Evolutionary conservation across 2,113 vertebrate species (phyloP), one percentile per base, ranked within the genome.

Genomic region (Hippocampus abdominalis): DNA sequence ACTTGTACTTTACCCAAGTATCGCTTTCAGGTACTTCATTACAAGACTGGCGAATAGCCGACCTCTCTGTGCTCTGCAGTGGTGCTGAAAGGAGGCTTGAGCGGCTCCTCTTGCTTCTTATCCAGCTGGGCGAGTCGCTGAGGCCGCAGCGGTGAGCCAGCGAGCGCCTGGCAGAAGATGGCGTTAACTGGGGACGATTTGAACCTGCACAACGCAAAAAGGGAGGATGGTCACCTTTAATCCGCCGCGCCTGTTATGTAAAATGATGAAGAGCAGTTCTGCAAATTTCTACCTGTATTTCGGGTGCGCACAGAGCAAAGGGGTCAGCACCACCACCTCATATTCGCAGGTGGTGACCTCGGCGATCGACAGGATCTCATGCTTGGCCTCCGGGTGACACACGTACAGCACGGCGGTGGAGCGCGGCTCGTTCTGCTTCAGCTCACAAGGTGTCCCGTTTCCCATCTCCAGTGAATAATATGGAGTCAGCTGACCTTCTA

Each of bases 341-440:
- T 99, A 99, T 91, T 98, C 95, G 81, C 98, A 99, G 71, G 95
- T 98, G 13, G 94, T 96, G 73, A 99, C 93, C 90, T 99, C 98
- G 8, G 97, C 96, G 1, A 98, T 93, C 0, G 97, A 99, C 60
- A 98, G 89, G 85, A 99, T 97, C 90, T 99, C 98, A 1, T 99
- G 96, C 79, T 98, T 98, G 71, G 98, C 96, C 81, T 98, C 97
- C 0, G 97, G 98, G 59, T 99, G 96, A 78, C 98, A 99, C 80
- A 99, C 94, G 36, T 99, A 99, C 90, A 99, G 90, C 63, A 99
- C 92, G 0, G 93, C 92, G 25, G 95, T 93, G 63, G 93, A 91
- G 66, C 98, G 93, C 66, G 96, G 94, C 42, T 88, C 60, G 87
- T 96, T 94, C 78, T 96, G 93, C 80, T 94, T 95, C 88, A 99